Percentiles rank a stretch among this genome's conserved stretches.
Evolutionary conservation across 2,888 invertebrate species (phyloP).

Genomic region (Boloria selene): DNA sequence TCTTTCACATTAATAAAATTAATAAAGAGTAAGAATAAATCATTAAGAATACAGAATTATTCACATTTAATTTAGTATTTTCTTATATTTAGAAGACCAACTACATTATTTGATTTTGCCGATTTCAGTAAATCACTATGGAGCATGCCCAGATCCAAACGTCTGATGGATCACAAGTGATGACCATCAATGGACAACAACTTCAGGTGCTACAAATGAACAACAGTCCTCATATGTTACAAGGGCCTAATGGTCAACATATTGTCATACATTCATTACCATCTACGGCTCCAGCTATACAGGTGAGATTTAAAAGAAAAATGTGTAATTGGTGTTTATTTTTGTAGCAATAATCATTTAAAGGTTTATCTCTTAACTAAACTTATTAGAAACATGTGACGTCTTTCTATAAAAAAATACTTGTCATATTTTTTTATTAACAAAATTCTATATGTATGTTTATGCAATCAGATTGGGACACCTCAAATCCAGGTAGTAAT

Average conservation of each 20-base stretch:
- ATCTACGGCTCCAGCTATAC: conserved; percentile 82
- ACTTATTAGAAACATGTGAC: too few relatives aligned
- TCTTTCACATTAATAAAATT: too few relatives aligned
- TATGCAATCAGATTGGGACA: conserved; percentile 73
- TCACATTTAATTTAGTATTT: neutral
- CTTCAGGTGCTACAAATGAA: conserved; percentile 83
- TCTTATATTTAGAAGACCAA: neutral
- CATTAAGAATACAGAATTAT: neutral
- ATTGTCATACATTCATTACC: conserved; percentile 87
- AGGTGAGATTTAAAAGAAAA: conserved; percentile 60
- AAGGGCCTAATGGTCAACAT: conserved; percentile 86
- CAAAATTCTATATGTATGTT: conserved; percentile 39
- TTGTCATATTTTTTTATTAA: neutral
- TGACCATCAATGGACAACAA: conserved; percentile 84
- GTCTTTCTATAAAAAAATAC: neutral
- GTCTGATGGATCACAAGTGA: conserved; percentile 85
- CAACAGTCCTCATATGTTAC: conserved; percentile 83
- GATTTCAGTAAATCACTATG: conserved; percentile 66
- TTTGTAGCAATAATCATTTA: too few relatives aligned
- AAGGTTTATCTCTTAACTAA: too few relatives aligned
- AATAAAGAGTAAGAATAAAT: too few relatives aligned
- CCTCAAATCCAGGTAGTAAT: conserved; percentile 78
- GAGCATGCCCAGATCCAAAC: conserved; percentile 81
- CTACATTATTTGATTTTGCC: neutral
- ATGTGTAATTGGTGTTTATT: neutral